Conservation (phyloP, 2,797 vertebrate genomes). For the Clangula hyemalis region DNA sequence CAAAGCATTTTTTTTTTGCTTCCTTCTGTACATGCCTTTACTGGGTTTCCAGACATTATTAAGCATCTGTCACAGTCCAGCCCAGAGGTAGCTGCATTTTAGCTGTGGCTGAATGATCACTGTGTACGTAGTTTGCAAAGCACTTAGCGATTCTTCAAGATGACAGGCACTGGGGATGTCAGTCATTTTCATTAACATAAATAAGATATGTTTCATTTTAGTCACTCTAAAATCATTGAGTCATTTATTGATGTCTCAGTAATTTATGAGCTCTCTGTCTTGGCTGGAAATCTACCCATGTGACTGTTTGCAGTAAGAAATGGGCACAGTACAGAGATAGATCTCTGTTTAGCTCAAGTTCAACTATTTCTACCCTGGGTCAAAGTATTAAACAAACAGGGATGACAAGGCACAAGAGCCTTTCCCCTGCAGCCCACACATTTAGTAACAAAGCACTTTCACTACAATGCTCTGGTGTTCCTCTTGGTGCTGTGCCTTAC, state of each 20-base stretch:
- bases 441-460: not conserved
- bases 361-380: not conserved
- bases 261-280: constrained; percentile 55
- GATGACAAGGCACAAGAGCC: not conserved
- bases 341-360: not conserved
- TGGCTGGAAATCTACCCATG: constrained; percentile 10
- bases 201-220: constrained; percentile 69
- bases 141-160: constrained; percentile 55
- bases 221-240: constrained; percentile 61
- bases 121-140: constrained; percentile 38
- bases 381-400: not conserved
- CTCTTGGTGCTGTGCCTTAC: not conserved
- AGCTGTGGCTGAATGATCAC: constrained; percentile 41
- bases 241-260: constrained; percentile 66
- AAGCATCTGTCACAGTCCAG: constrained; percentile 34
- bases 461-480: not conserved
- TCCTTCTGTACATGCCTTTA: not conserved
- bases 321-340: not conserved
- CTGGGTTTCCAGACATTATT: constrained; percentile 44
- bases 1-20: not conserved
- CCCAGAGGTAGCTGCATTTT: constrained; percentile 47
- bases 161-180: constrained; percentile 23
- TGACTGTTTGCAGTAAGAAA: constrained; percentile 7
- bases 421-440: not conserved
- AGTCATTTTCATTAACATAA: constrained; percentile 71